Percentiles rank a stretch among this genome's conserved stretches.
phyloP scores from a whole-genome alignment of 2,888 invertebrate genomes.

The Epistrophe eligans region DNA sequence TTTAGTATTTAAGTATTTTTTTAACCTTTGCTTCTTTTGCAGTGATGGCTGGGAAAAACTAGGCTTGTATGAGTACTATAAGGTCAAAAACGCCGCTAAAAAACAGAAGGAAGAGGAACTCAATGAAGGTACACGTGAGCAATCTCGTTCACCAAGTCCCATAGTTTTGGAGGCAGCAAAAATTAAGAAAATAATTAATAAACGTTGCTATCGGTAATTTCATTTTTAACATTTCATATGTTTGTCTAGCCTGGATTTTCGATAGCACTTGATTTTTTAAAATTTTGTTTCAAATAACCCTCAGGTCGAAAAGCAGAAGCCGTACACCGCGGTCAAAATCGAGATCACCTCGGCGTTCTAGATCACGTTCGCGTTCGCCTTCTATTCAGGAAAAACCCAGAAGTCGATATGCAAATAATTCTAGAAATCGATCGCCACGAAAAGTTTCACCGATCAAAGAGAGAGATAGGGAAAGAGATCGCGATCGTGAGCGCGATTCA shows the following conservation, averaged over 20 bases:
- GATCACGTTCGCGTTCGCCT: conserved; percentile 77
- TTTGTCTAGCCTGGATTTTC: not conserved
- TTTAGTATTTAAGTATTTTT: not conserved
- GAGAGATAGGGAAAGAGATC: conserved; percentile 77
- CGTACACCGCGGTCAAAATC: conserved; percentile 84
- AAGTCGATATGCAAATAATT: conserved; percentile 55
- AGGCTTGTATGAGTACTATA: conserved; percentile 98
- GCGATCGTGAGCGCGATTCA: conserved; percentile 80
- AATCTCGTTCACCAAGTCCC: conserved; percentile 92
- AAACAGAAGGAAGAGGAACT: conserved; percentile 95
- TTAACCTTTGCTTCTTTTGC: conserved; percentile 76
- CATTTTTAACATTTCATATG: not conserved
- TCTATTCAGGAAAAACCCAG: conserved; percentile 57
- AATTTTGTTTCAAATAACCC: not conserved
- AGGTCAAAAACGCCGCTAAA: conserved; percentile 96
- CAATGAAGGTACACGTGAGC: conserved; percentile 88
- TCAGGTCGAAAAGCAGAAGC: conserved; percentile 85
- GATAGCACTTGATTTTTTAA: not conserved
- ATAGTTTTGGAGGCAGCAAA: conserved; percentile 89
- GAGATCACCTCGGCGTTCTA: conserved; percentile 83
- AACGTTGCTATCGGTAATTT: conserved; percentile 88
- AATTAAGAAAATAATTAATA: conserved; percentile 82
- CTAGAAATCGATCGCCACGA: conserved; percentile 57
- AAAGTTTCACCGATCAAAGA: conserved; percentile 64
- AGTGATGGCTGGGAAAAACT: conserved; percentile 99